These are phyloP conservation scores for Brenthis ino DNA, from an alignment of 2,888 invertebrate species.

Conservation along the genomic window DNA sequence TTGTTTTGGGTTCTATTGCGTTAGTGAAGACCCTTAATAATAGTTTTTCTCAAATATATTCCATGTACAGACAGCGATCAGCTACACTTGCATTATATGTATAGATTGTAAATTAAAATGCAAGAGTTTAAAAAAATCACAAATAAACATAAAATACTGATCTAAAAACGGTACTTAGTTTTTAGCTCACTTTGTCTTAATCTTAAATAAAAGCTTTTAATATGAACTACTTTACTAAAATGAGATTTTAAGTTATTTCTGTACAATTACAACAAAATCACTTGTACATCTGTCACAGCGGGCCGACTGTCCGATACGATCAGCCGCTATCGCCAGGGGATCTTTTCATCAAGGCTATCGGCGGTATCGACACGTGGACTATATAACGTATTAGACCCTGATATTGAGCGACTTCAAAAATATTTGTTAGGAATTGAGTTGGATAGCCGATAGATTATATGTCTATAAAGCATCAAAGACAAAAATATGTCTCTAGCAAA, in stretches of 20 bases:
- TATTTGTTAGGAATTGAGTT: constrained; percentile 5
- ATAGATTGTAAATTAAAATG: too few relatives aligned
- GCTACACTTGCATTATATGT: too few relatives aligned
- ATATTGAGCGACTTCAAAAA: constrained; percentile 8
- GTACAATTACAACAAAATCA: constrained; percentile 20
- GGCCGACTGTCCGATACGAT: constrained; percentile 20
- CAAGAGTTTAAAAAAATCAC: too few relatives aligned
- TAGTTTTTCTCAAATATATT: too few relatives aligned
- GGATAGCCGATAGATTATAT: not conserved
- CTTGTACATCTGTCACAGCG: constrained; percentile 10
- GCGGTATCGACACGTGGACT: constrained; percentile 62
- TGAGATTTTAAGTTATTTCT: constrained; percentile 7
- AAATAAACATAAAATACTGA: too few relatives aligned
- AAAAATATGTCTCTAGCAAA: too few relatives aligned
- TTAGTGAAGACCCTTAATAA: too few relatives aligned
- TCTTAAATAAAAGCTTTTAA: not conserved
- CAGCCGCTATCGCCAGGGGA: constrained; percentile 58
- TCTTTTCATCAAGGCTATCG: constrained; percentile 81
- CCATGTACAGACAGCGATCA: too few relatives aligned
- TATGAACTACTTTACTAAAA: not conserved
- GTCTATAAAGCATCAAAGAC: not conserved
- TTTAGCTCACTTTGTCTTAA: too few relatives aligned
- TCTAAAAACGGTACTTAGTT: too few relatives aligned
- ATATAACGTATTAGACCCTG: constrained; percentile 12
- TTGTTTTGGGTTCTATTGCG: too few relatives aligned